phyloP scores from a whole-genome alignment of 2,888 invertebrate species.

The Laspeyria flexula region DNA sequence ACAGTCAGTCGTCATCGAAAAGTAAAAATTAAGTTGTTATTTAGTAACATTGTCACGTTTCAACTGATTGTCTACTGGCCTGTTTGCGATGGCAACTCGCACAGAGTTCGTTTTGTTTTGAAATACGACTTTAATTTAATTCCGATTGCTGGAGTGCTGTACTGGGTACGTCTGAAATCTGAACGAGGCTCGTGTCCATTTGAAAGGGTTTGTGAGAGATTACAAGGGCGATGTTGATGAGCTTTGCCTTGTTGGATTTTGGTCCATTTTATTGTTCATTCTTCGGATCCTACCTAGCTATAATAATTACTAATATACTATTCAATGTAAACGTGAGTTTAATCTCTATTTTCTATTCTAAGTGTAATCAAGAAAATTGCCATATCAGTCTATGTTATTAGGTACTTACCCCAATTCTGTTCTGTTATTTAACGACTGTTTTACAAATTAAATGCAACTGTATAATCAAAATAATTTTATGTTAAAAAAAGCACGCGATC shows the following conservation, averaged over 20 bases:
- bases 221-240: not conserved
- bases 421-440: too few species aligned
- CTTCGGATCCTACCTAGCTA: not conserved
- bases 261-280: not conserved
- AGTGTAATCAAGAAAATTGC: too few species aligned
- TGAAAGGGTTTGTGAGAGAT: not conserved
- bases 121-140: conserved; percentile 6
- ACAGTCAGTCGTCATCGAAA: conserved; percentile 50
- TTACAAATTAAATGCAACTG: too few species aligned
- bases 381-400: too few species aligned
- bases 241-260: not conserved
- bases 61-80: conserved; percentile 35
- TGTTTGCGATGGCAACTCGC: conserved; percentile 17
- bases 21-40: conserved; percentile 59
- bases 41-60: conserved; percentile 59
- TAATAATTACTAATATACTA: too few species aligned
- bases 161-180: conserved; percentile 7
- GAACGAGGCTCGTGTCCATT: not conserved
- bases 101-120: conserved; percentile 4
- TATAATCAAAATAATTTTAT: too few species aligned
- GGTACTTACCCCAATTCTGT: too few species aligned
- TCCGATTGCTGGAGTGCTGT: conserved; percentile 6
- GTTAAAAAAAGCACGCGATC: too few species aligned
- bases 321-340: too few species aligned
- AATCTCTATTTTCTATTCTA: too few species aligned